Conservation (phyloP, 2,888 invertebrate species). For the Ramazzottius varieornatus region DNA sequence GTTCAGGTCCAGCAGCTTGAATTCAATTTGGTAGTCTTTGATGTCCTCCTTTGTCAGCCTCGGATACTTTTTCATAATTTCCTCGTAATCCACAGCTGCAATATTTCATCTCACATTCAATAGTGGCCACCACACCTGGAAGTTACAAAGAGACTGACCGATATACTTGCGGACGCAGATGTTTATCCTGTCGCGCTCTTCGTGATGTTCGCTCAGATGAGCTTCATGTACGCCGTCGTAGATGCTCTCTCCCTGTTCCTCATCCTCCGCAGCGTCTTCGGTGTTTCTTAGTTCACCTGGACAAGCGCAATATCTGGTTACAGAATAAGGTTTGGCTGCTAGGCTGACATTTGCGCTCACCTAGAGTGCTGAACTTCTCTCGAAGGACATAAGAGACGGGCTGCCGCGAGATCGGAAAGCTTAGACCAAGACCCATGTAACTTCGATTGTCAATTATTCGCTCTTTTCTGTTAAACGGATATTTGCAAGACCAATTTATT, state of each 20-base stretch:
- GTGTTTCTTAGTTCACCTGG: not conserved
- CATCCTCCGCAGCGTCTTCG: not conserved
- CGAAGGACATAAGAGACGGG: not conserved
- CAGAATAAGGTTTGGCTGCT: not conserved
- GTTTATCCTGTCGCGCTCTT: not conserved
- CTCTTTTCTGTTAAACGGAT: too few species aligned
- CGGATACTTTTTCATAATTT: not conserved
- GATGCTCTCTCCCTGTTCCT: not conserved
- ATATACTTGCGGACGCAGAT: constrained; percentile 3
- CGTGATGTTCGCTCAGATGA: constrained; percentile 1
- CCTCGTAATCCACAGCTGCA: constrained; percentile 2
- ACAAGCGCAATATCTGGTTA: not conserved
- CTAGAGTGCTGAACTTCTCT: not conserved
- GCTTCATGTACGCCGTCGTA: not conserved
- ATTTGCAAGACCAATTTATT: too few species aligned
- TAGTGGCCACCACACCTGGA: not conserved
- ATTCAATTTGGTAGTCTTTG: not conserved
- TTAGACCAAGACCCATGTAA: not conserved
- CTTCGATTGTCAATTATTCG: too few species aligned
- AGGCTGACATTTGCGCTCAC: not conserved
- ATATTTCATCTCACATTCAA: not conserved
- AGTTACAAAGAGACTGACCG: not conserved
- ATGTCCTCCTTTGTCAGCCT: not conserved
- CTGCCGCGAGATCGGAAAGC: not conserved
- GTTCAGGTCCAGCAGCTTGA: not conserved